These are phyloP conservation scores for Agrotis ipsilon DNA, from an alignment of 2,888 invertebrate genomes.

Conservation along the genomic window DNA sequence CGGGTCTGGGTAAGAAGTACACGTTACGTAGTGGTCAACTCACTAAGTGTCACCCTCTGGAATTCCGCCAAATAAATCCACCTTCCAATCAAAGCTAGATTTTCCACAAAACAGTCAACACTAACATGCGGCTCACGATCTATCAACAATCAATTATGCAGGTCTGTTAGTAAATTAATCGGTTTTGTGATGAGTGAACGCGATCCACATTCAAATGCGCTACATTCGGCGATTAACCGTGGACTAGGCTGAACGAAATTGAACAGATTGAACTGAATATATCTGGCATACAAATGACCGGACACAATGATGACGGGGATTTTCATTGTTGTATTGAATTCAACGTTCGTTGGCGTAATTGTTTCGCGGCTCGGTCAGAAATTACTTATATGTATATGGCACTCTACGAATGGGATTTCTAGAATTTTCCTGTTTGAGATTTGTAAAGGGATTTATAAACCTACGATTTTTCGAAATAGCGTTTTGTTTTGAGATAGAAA, in stretches of 20 bases:
- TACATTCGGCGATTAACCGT: slow-evolving; percentile 34
- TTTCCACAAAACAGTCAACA: slow-evolving; percentile 4
- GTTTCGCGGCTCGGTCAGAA: slow-evolving; percentile 18
- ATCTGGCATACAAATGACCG: slow-evolving; percentile 38
- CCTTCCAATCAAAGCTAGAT: background rate
- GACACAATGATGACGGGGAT: slow-evolving; percentile 26
- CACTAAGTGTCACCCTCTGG: too few relatives aligned
- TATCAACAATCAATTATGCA: slow-evolving; percentile 46
- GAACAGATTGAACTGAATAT: slow-evolving; percentile 39
- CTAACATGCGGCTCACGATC: slow-evolving; percentile 1
- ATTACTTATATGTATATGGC: slow-evolving; percentile 15
- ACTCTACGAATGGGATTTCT: background rate
- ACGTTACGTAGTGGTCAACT: too few relatives aligned
- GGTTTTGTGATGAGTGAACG: slow-evolving; percentile 45
- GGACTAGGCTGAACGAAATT: slow-evolving; percentile 26
- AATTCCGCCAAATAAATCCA: too few relatives aligned
- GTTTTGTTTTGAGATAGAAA: too few relatives aligned
- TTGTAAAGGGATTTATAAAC: background rate
- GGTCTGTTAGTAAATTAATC: slow-evolving; percentile 44
- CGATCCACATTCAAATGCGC: slow-evolving; percentile 37
- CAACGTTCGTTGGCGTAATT: slow-evolving; percentile 18
- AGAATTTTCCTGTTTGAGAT: background rate
- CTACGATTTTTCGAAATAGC: background rate
- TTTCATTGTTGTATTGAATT: slow-evolving; percentile 30
- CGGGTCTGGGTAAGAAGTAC: too few relatives aligned